Conservation (phyloP, 2,113 vertebrate genomes). For the Corapipo altera region DNA sequence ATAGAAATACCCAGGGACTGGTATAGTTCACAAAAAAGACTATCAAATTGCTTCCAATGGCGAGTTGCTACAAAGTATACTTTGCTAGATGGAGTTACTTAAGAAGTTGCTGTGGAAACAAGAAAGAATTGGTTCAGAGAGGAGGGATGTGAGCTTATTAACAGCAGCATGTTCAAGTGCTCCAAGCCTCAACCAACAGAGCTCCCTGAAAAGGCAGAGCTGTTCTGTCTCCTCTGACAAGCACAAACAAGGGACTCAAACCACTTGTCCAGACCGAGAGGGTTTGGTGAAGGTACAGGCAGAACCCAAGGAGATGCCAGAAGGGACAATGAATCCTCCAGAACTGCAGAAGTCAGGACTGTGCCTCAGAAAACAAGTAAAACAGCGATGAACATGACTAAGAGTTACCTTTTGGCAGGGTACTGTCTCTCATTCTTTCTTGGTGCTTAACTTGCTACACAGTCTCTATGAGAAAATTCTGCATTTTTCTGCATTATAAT, state of each 20-base stretch:
- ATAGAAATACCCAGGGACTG: background rate
- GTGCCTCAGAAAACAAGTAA: background rate
- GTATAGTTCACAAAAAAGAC: background rate
- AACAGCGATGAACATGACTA: background rate
- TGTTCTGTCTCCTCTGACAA: accelerated
- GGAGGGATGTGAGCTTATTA: background rate
- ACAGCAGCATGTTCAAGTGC: background rate
- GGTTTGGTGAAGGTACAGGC: background rate
- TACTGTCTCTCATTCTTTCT: background rate
- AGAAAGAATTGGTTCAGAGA: background rate
- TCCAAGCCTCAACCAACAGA: background rate
- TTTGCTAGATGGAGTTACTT: slow-evolving; percentile 24
- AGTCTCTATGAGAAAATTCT: background rate
- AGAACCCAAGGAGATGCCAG: background rate
- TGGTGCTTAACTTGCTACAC: background rate
- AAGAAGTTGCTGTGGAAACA: background rate
- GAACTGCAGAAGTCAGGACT: background rate
- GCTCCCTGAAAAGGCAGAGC: background rate
- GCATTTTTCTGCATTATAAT: background rate
- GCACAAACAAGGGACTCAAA: background rate
- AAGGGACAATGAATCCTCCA: background rate
- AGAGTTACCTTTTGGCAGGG: background rate
- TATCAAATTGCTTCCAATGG: background rate
- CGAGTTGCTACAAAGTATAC: background rate
- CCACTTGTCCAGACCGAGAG: background rate